Conservation (phyloP, 1,140 invertebrate species). For the Heterodera schachtii region DNA sequence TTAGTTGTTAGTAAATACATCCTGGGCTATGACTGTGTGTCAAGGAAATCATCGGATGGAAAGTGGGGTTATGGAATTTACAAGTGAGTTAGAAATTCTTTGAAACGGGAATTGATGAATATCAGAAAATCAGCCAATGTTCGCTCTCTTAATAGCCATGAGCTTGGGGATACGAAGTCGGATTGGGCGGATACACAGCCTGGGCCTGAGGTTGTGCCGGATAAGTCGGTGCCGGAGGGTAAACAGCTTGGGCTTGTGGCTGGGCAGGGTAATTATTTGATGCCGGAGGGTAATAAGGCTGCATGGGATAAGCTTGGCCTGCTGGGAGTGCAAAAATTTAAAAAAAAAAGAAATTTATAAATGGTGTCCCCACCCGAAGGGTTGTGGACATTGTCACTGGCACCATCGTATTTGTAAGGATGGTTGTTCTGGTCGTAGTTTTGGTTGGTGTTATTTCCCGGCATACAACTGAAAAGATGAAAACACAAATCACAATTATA, state of each 20-base stretch:
- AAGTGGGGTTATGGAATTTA: no score
- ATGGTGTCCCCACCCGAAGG: background rate
- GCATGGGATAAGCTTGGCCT: conserved; percentile 48
- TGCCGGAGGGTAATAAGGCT: conserved; percentile 33
- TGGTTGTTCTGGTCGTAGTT: conserved; percentile 25
- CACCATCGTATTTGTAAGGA: conserved; percentile 34
- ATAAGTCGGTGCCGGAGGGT: conserved; percentile 29
- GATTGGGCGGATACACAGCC: conserved; percentile 29
- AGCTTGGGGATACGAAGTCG: background rate
- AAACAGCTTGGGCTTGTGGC: conserved; percentile 28
- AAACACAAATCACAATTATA: background rate
- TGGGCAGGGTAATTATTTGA: conserved; percentile 20
- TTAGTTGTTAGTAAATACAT: no score
- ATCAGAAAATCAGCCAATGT: background rate
- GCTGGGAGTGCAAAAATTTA: background rate
- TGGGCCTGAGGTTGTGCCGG: conserved; percentile 8
- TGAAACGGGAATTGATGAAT: no score
- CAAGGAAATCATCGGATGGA: no score
- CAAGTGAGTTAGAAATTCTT: no score
- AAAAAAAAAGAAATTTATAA: background rate
- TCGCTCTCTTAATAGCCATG: conserved; percentile 23
- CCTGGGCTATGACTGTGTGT: no score
- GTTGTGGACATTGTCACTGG: conserved; percentile 18
- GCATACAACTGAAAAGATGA: conserved; percentile 14
- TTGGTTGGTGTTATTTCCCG: conserved; percentile 19